A percentile compares a stretch with the other conserved stretches of the same genome.
Conservation (phyloP, 2,797 vertebrate species). For the Myiotriccus ornatus region DNA sequence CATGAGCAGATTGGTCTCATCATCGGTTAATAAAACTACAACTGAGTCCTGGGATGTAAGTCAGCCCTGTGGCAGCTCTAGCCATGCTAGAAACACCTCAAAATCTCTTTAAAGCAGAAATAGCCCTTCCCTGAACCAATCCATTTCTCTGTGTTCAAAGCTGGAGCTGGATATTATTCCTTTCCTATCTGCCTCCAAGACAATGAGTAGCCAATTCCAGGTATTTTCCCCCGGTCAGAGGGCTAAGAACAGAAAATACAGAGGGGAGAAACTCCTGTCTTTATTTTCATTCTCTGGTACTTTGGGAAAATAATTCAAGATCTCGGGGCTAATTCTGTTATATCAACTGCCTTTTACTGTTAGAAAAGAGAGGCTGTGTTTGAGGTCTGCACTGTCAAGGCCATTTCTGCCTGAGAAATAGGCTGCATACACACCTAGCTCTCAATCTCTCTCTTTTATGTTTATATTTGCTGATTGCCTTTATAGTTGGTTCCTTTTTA, state of each 20-base stretch:
- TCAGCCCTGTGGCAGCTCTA: neutral
- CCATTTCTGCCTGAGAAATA: neutral
- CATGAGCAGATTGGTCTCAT: neutral
- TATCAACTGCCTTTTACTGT: neutral
- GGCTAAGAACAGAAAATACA: neutral
- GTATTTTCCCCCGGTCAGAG: neutral
- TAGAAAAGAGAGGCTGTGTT: neutral
- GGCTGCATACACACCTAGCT: neutral
- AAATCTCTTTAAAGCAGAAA: neutral
- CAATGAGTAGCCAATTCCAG: neutral
- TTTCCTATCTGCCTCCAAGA: neutral
- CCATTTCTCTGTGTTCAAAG: neutral
- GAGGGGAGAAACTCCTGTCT: neutral
- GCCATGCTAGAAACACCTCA: neutral
- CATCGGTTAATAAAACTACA: neutral
- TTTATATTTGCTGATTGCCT: neutral
- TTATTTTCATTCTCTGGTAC: neutral
- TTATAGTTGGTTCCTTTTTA: neutral
- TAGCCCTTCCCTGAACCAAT: neutral
- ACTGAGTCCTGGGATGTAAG: neutral
- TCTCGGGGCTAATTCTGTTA: neutral
- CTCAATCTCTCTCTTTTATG: neutral
- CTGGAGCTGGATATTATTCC: neutral
- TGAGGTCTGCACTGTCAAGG: neutral
- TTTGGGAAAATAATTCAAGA: neutral